Base-by-base conservation (phyloP, 2,113 vertebrate species). In the Ophiodon elongatus region DNA sequence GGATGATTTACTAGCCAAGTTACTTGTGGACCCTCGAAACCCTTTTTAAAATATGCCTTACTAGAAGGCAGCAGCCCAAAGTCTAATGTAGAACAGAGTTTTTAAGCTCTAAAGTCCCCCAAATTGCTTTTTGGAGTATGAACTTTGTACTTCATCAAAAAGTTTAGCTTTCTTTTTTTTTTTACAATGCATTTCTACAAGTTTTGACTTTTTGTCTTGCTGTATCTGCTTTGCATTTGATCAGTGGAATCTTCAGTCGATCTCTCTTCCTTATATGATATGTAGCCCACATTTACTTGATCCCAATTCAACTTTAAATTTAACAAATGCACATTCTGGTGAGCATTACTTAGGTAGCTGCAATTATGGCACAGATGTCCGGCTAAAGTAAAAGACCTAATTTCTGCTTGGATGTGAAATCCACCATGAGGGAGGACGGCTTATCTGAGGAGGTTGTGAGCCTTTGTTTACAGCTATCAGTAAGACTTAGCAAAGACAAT, bases 401-500 rank as follows among this genome's bases (percentile, higher is more conserved):
- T 73, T 79, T 79, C 43, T 65, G 50, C 65, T 41, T 45, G 6
- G 65, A 86, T 73, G 80, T 80, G 21, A 88, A 88, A 73, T 84
- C 70, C 50, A 79, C 29, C 70, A 76, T 86, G 78, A 85, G 76
- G 35, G 2, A 59, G 52, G 68, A n/a, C 3, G 23, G 50, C 71
- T 87, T 79, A 60, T 60, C 82, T 83, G 47, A 75, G 71, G 52
- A 81, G 64, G 41, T 64, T 45, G 56, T 88, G 81, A 89, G 74
- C 62, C 65, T 90, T 85, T 95, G 92, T 94, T 94, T 94, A 93
- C 84, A 82, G 77, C 87, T 79, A 92, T 93, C 90, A 91, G 84
- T 87, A 86, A 80, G 93, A 89, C 79, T 93, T 83, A 88, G 87
- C 73, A 59, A 87, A 66, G 65, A 95, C 93, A 95, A 93, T 85